Conservation (phyloP, 2,888 invertebrate genomes). For the Heliconius ismenius region DNA sequence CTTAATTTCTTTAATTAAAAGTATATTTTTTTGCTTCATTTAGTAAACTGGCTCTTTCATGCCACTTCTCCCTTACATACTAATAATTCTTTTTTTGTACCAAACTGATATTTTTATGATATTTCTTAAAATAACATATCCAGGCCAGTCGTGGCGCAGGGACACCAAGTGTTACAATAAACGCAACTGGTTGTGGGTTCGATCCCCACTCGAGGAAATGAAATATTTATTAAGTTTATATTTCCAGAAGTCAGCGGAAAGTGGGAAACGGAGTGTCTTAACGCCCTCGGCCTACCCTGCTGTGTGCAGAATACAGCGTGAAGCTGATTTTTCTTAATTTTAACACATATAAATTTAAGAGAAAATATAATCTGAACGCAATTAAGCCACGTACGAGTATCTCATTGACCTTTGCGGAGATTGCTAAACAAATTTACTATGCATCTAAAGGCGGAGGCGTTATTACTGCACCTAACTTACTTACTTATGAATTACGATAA, state of each 20-base stretch:
- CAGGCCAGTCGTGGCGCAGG: not conserved
- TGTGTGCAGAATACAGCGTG: not conserved
- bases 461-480: not conserved
- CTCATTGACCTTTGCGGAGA: conserved; percentile 25
- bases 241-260: not conserved
- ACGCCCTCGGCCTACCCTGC: not conserved
- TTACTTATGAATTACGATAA: conserved; percentile 13
- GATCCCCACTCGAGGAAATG: too few species aligned
- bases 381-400: conserved; percentile 6
- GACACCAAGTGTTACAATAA: not conserved
- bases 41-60: too few species aligned
- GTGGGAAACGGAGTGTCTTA: not conserved
- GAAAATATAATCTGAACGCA: conserved; percentile 3
- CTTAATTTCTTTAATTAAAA: too few species aligned
- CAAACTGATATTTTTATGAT: not conserved
- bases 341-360: not conserved
- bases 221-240: too few species aligned
- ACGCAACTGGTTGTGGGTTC: not conserved
- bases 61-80: too few species aligned
- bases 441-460: conserved; percentile 14
- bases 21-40: too few species aligned
- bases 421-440: conserved; percentile 22
- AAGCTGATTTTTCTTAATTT: not conserved
- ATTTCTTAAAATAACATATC: too few species aligned
- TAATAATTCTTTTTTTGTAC: not conserved